phyloP scores from a whole-genome alignment of 2,888 invertebrate genomes.

The Encarsia formosa region DNA sequence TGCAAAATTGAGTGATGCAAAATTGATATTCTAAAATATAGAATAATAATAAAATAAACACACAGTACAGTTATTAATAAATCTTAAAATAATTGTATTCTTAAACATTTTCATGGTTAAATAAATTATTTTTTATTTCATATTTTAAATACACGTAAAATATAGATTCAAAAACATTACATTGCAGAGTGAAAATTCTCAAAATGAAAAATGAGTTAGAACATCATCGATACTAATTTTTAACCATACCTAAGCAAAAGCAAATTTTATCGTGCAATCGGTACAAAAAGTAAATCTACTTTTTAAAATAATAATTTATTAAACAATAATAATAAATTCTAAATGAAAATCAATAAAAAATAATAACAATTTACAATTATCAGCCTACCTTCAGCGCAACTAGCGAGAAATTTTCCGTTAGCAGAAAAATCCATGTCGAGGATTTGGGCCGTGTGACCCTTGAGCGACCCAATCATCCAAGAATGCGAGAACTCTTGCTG shows the following conservation, averaged over 20 bases:
- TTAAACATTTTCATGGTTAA: too few relatives aligned
- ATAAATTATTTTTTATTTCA: too few relatives aligned
- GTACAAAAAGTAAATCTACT: too few relatives aligned
- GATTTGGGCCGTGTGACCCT: slow-evolving; percentile 75
- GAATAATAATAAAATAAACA: not conserved
- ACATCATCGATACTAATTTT: too few relatives aligned
- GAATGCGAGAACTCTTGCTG: slow-evolving; percentile 46
- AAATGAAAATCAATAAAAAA: slow-evolving; percentile 1
- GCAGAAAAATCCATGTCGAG: slow-evolving; percentile 76
- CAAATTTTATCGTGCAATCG: slow-evolving; percentile 11
- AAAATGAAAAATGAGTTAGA: too few relatives aligned
- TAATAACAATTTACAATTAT: slow-evolving; percentile 1
- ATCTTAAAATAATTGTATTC: not conserved
- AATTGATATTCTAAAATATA: not conserved
- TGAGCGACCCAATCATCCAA: slow-evolving; percentile 77
- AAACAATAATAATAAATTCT: not conserved
- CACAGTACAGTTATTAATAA: not conserved
- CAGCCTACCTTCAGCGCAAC: slow-evolving; percentile 76
- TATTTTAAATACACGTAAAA: too few relatives aligned
- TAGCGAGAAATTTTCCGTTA: slow-evolving; percentile 81
- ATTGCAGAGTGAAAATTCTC: too few relatives aligned
- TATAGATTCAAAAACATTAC: too few relatives aligned
- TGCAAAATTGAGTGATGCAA: too few relatives aligned
- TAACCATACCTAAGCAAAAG: slow-evolving; percentile 17
- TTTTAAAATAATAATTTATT: too few relatives aligned